A percentile compares a stretch with the other conserved stretches of the same genome.
Conservation (phyloP, 2,113 vertebrate species). For the Taurulus bubalis region DNA sequence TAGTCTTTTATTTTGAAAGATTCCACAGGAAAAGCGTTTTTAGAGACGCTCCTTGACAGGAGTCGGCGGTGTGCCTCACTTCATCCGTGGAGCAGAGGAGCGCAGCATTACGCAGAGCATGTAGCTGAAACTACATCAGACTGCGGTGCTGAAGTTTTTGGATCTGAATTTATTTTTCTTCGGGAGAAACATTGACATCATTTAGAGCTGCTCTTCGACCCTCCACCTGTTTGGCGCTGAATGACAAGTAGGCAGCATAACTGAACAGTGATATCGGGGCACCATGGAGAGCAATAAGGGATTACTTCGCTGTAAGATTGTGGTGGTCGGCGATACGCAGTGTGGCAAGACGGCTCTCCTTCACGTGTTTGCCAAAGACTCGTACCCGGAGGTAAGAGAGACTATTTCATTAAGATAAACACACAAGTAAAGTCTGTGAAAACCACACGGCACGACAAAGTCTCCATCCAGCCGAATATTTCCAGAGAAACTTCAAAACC, state of each 20-base stretch:
- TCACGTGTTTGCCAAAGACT: conserved; percentile 96
- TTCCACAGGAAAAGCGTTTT: neutral
- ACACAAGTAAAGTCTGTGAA: conserved; percentile 7
- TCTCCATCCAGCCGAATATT: neutral
- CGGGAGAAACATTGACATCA: neutral
- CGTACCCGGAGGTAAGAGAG: conserved; percentile 89
- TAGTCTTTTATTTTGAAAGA: conserved; percentile 54
- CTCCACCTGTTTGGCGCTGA: conserved; percentile 43
- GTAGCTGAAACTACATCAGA: conserved; percentile 32
- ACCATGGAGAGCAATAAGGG: conserved; percentile 88
- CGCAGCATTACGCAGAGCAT: conserved; percentile 62
- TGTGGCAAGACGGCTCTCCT: conserved; percentile 95
- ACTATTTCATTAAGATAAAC: neutral
- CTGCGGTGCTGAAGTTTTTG: conserved; percentile 48
- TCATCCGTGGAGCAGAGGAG: conserved; percentile 48
- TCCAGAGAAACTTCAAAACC: conserved; percentile 7
- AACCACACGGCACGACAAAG: neutral
- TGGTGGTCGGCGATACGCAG: conserved; percentile 93
- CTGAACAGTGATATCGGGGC: conserved; percentile 55
- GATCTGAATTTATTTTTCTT: neutral
- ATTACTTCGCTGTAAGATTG: conserved; percentile 90
- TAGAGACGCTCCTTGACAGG: conserved; percentile 25
- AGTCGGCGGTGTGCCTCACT: conserved; percentile 10
- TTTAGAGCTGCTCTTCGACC: conserved; percentile 5
- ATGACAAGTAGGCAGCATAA: conserved; percentile 63